Base-by-base conservation (phyloP, 2,888 invertebrate species). In the Strigamia maritima region DNA sequence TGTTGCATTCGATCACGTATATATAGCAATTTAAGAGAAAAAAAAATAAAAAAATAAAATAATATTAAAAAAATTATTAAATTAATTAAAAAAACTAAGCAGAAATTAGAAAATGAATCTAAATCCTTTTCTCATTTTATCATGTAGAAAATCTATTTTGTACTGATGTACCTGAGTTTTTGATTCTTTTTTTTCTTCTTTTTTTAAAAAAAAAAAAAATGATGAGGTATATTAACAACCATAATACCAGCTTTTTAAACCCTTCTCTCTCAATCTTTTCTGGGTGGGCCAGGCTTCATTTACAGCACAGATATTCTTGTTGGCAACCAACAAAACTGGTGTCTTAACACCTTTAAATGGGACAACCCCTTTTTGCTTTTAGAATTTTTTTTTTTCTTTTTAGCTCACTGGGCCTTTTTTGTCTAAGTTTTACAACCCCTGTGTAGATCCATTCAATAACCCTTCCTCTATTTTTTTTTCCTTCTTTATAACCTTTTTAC, bases 341-440 rank as follows among this genome's bases (percentile, higher is more conserved):
- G 70, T 70, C 28, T 28, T 28, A 26, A 70, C 28, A 70, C 70
- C 70, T 70, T 70, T 4, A 26, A 70, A 70, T 70, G 70, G 28
- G 70, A 70, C 26, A 28, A 70, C 70, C 28, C 65, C 28, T 28
- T 70, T 28, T 28, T 16, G 28, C 70, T 70, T 1, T 6, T 28
- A 24, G 2, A 28, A 14, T 28, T 70, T 70, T 24, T 65, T 54
- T 54, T 16, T 54, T n/a, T 49, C 7, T 24, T 70, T 70, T 28
- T 4, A 70, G 26, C 28, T 28, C 70, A 70, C 70, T 14, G 70
- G 70, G 12, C 28, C 70, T 70, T 70, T 70, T 70, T 70, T 70
- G 28, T 70, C 70, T 70, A 70, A 70, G 28, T 70, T 70, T 70
- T 70, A 70, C 70, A 70, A 70, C 70, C 70, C 70, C 70, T 70